phyloP scores from a whole-genome alignment of 2,113 vertebrate genomes.

The Zosterops lateralis region DNA sequence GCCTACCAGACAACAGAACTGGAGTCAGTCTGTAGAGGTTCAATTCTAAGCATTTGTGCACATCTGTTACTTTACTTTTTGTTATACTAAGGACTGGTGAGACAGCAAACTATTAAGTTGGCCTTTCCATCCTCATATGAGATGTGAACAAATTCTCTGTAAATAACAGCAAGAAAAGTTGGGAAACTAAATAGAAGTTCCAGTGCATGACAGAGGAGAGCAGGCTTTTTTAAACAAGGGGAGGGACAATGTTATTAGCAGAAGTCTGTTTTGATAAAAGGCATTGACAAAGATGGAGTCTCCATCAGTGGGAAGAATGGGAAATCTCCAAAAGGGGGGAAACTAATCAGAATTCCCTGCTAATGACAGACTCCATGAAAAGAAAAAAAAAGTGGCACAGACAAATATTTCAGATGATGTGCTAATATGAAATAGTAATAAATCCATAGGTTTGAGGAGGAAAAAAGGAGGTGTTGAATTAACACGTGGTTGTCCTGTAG shows the following conservation, averaged over 20 bases:
- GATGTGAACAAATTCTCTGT: background rate
- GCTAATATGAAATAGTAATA: background rate
- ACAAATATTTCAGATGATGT: background rate
- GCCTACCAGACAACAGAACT: background rate
- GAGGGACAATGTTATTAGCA: background rate
- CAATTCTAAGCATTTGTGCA: background rate
- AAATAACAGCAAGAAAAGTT: background rate
- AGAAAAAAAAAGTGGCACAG: rapidly evolving
- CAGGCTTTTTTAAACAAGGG: rapidly evolving
- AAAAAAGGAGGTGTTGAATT: background rate
- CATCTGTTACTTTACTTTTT: background rate
- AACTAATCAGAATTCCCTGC: background rate
- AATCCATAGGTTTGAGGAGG: background rate
- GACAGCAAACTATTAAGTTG: background rate
- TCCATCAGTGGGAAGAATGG: background rate
- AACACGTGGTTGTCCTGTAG: background rate
- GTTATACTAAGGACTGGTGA: background rate
- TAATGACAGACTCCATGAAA: background rate
- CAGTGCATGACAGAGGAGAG: background rate
- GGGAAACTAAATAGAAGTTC: background rate
- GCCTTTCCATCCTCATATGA: background rate
- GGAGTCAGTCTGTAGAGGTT: background rate
- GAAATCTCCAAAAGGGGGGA: background rate
- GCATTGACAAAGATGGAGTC: background rate
- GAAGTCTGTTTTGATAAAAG: background rate